Conservation (phyloP, 2,797 vertebrate genomes). For the Avahi laniger region DNA sequence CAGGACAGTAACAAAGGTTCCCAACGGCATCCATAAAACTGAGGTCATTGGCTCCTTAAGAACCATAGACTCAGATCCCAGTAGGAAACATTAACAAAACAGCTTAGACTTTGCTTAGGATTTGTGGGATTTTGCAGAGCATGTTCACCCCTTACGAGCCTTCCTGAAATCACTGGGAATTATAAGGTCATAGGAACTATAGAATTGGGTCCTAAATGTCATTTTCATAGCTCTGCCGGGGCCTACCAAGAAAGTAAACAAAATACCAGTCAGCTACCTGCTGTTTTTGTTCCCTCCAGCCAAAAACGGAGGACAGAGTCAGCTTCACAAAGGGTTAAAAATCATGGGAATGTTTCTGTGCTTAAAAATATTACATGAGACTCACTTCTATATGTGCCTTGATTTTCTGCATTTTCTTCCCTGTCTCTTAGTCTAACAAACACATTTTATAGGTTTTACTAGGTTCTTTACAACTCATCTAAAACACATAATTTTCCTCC, state of each 20-base stretch:
- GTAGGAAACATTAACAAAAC: background rate
- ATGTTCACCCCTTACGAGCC: background rate
- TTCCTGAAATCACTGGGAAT: conserved; percentile 39
- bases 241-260: background rate
- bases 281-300: background rate
- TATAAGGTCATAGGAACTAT: conserved; percentile 17
- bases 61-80: background rate
- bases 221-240: background rate
- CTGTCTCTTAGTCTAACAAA: conserved; percentile 54
- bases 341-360: background rate
- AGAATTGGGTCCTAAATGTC: conserved; percentile 25
- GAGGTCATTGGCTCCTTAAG: background rate
- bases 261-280: background rate
- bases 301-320: background rate
- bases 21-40: background rate
- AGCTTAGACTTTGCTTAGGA: conserved; percentile 10
- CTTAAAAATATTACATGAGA: background rate
- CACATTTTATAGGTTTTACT: conserved; percentile 51
- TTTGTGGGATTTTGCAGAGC: background rate
- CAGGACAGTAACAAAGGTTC: background rate
- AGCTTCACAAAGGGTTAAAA: conserved; percentile 26
- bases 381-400: background rate
- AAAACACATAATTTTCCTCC: conserved; percentile 66
- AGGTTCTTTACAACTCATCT: conserved; percentile 65
- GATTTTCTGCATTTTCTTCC: conserved; percentile 14